Evolutionary conservation across 2,888 invertebrate species (phyloP).

Genomic region (Saturnia pavonia): DNA sequence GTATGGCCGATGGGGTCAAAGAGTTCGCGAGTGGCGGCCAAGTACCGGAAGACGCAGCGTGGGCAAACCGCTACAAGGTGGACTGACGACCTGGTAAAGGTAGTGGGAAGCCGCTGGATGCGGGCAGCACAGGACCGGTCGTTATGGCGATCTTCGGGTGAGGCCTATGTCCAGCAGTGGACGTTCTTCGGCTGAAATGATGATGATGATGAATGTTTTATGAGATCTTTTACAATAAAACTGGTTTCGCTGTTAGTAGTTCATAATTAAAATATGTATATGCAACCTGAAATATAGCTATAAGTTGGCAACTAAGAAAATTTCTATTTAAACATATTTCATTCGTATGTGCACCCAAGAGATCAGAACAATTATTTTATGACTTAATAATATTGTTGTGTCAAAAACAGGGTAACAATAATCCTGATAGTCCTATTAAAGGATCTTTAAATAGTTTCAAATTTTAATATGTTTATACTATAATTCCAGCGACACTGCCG

Average conservation of each 20-base stretch:
- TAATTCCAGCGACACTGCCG: constrained; percentile 87
- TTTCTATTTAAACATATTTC: neutral
- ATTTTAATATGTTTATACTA: neutral
- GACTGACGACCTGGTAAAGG: too few relatives aligned
- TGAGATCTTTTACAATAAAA: neutral
- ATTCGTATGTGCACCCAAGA: neutral
- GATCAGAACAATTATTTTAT: neutral
- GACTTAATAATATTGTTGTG: neutral
- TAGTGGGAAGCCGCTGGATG: too few relatives aligned
- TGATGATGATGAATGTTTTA: too few relatives aligned
- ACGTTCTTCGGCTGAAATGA: too few relatives aligned
- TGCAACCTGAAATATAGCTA: neutral
- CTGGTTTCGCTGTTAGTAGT: neutral
- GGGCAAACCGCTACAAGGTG: too few relatives aligned
- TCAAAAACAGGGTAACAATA: neutral
- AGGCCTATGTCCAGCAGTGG: too few relatives aligned
- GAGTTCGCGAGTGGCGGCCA: too few relatives aligned
- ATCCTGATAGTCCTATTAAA: too few relatives aligned
- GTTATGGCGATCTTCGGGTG: too few relatives aligned
- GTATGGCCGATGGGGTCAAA: too few relatives aligned
- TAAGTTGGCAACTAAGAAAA: neutral
- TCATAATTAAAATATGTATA: neutral
- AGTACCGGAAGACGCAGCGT: too few relatives aligned
- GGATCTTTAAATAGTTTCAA: neutral
- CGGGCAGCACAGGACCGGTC: too few relatives aligned